A percentile compares a stretch with the other conserved stretches of the same genome.
These are phyloP conservation scores for Lemur catta DNA, from an alignment of 2,797 vertebrate genomes.

Conservation along the genomic window DNA sequence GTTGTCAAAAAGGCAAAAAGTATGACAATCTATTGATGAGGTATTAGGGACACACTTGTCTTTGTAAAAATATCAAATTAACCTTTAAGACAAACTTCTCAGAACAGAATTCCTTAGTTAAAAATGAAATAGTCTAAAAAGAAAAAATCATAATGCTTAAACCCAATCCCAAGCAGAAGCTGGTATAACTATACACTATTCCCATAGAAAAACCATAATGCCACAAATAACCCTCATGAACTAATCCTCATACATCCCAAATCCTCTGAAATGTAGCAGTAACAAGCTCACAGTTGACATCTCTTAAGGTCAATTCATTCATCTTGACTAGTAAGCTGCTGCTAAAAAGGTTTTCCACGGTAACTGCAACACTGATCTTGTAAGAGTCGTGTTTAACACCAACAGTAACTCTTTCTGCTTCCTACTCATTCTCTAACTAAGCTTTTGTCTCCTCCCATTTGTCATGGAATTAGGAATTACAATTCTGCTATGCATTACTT, in stretches of 20 bases:
- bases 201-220: slow-evolving; percentile 11
- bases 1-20: not conserved
- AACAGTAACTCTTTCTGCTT: not conserved
- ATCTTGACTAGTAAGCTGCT: not conserved
- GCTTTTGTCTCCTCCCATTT: not conserved
- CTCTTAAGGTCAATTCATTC: slow-evolving; percentile 39
- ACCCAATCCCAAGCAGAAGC: not conserved
- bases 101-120: slow-evolving; percentile 8
- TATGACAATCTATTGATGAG: not conserved
- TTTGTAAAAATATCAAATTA: not conserved
- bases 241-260: slow-evolving; percentile 26
- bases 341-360: slow-evolving; percentile 11
- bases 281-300: not conserved
- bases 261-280: not conserved
- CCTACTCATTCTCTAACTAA: not conserved
- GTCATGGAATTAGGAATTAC: not conserved
- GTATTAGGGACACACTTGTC: not conserved
- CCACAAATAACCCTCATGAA: not conserved
- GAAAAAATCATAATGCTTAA: slow-evolving; percentile 5
- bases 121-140: not conserved
- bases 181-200: not conserved
- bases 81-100: not conserved
- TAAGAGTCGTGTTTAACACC: not conserved
- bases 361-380: not conserved
- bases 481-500: not conserved